Conservation (phyloP, 2,888 invertebrate species). For the Argynnis bischoffii region DNA sequence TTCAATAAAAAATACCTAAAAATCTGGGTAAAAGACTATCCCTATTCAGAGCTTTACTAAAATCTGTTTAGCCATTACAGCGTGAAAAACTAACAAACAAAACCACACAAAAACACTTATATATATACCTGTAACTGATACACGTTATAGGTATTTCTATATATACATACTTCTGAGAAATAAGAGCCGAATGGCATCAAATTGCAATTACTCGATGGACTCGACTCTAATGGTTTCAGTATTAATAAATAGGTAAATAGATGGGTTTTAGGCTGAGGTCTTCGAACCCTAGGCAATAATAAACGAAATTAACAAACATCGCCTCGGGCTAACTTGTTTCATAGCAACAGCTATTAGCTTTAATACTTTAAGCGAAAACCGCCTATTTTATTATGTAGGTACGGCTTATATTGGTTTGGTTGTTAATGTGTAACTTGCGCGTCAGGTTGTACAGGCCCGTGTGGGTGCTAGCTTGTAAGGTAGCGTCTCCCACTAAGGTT, state of each 20-base stretch:
- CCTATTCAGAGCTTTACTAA: no score
- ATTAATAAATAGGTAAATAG: conserved; percentile 4
- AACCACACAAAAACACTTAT: no score
- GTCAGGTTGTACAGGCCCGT: conserved; percentile 9
- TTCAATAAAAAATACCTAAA: no score
- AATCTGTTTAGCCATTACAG: no score
- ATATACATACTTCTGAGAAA: no score
- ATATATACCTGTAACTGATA: no score
- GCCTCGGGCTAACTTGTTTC: conserved; percentile 18
- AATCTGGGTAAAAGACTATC: no score
- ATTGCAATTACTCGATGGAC: not conserved
- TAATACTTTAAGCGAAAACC: not conserved
- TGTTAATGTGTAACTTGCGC: conserved; percentile 20
- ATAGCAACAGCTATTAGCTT: conserved; percentile 18
- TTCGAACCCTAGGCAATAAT: conserved; percentile 21
- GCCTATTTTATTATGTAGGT: not conserved
- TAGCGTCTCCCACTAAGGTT: conserved; percentile 38
- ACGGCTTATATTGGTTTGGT: not conserved
- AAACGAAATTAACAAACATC: conserved; percentile 23
- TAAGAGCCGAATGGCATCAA: no score
- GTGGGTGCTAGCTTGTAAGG: conserved; percentile 38
- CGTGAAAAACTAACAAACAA: no score
- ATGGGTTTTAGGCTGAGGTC: conserved; percentile 35
- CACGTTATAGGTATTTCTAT: no score
- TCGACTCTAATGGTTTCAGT: not conserved